Base-by-base conservation (phyloP, 1,140 invertebrate genomes). In the Nebria ingens region DNA sequence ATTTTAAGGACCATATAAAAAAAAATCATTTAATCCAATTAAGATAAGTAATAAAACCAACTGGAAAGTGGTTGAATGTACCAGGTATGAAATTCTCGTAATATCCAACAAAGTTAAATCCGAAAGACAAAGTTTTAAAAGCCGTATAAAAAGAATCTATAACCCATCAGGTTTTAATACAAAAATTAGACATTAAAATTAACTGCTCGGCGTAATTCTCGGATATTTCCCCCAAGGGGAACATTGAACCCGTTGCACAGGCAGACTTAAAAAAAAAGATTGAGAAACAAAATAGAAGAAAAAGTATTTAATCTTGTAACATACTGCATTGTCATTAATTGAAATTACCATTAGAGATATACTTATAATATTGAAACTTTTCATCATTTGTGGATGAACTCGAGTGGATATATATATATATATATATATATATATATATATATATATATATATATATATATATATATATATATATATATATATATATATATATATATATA, bases 261-360 rank as follows among this genome's bases (percentile, higher is more conserved):
- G 15, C 40, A 45, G 40, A 45, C 40, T 12, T 6, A 12, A 45
- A 45, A 45, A 45, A 45, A 34, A n/a, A n/a, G n/a, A n/a, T n/a
- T n/a, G n/a, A n/a, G n/a, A n/a, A n/a, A 29, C 13, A 29, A 29
- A 29, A 29, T 29, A 29, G 13, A 29, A 4, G 25, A 29, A 29
- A 17, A 17, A 45, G 9, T 45, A 4, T 17, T 45, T 45, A 45
- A 45, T 45, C 40, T 45, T 45, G 40, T 45, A 45, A 45, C 40
- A 45, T 17, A 45, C 17, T 45, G 40, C 40, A 45, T 11, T 11
- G 40, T 45, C 40, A 45, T 45, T 45, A 45, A 45, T 45, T 45
- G 40, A 45, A 45, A 45, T 12, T 17, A 17, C 40, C 25, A 34
- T 34, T n/a, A 9, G 6, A n/a, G 25, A 34, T 34, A 34, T 34